Evolutionary conservation across 1,140 invertebrate genomes (phyloP).

Genomic region (Venustaconcha ellipsiformis): DNA sequence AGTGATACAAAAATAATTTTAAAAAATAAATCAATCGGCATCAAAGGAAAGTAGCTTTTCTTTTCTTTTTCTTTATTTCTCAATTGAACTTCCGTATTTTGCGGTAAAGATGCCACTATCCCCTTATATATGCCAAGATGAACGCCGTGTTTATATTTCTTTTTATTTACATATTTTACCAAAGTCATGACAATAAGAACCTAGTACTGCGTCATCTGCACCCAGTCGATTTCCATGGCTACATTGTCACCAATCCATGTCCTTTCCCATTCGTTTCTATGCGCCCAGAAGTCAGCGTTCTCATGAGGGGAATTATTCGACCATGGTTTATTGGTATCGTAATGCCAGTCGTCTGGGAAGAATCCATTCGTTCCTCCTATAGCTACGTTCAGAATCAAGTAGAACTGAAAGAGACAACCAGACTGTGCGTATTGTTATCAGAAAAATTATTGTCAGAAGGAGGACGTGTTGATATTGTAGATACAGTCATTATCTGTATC

Average conservation of each 20-base stretch:
- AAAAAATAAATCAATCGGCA: too few relatives aligned
- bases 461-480: too few relatives aligned
- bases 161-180: background rate
- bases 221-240: constrained; percentile 73
- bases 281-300: constrained; percentile 74
- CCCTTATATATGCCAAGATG: too few relatives aligned
- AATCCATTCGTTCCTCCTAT: constrained; percentile 76
- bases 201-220: constrained; percentile 37
- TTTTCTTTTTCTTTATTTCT: too few relatives aligned
- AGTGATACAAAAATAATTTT: too few relatives aligned
- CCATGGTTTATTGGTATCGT: constrained; percentile 77
- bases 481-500: too few relatives aligned
- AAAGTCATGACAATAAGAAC: background rate
- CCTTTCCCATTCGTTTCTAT: constrained; percentile 72
- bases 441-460: too few relatives aligned
- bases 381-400: constrained; percentile 78
- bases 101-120: too few relatives aligned
- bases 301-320: constrained; percentile 70
- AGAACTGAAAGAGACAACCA: constrained; percentile 70
- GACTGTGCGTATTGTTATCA: too few relatives aligned
- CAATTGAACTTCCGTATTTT: too few relatives aligned
- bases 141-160: too few relatives aligned
- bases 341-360: constrained; percentile 74
- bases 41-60: too few relatives aligned
- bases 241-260: constrained; percentile 73